Evolutionary conservation across 2,797 vertebrate species (phyloP).

Genomic region (Chelidonichthys spinosus): DNA sequence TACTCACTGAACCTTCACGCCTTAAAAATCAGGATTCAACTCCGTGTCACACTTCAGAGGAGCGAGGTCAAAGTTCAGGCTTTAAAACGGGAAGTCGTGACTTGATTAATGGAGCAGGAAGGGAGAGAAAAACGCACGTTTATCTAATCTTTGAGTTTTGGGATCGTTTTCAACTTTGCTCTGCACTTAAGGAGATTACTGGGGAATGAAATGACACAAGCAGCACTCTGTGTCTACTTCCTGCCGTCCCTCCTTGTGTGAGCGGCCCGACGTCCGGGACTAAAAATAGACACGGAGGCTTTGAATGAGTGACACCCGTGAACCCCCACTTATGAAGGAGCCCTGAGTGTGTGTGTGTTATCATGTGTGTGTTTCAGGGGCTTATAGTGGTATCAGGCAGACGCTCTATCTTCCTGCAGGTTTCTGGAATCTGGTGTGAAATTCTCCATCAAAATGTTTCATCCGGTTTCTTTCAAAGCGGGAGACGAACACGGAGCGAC

Average conservation of each 20-base stretch:
- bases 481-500: background rate
- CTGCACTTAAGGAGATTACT: background rate
- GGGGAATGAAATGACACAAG: background rate
- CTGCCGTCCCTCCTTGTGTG: background rate
- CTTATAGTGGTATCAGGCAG: conserved; percentile 27
- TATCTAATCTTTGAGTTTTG: background rate
- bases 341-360: conserved; percentile 2
- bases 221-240: background rate
- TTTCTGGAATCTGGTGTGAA: background rate
- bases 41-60: background rate
- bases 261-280: conserved; percentile 29
- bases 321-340: conserved; percentile 70
- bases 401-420: conserved; percentile 23
- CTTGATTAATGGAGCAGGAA: background rate
- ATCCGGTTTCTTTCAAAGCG: conserved; percentile 9
- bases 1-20: background rate
- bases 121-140: background rate
- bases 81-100: background rate
- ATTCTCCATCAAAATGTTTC: conserved; percentile 6
- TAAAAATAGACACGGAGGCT: conserved; percentile 74
- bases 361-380: conserved; percentile 22
- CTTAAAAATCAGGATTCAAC: background rate
- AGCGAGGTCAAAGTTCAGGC: too few relatives aligned
- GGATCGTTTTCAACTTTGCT: background rate
- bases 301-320: conserved; percentile 78